Conservation (phyloP, 2,797 vertebrate species). For the Tiaroga cobitis region DNA sequence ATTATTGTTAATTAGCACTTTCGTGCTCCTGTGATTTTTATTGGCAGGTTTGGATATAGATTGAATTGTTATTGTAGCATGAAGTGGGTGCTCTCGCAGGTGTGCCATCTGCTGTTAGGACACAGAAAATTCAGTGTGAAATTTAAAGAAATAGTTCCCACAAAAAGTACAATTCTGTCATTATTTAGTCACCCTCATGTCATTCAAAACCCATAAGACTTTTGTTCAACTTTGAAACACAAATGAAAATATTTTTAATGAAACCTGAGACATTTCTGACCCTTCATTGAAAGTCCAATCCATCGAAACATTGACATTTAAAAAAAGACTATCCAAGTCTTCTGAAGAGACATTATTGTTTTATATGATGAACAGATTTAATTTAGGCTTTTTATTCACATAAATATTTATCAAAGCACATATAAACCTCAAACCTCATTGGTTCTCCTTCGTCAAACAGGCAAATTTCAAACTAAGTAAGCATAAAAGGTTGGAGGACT, state of each 20-base stretch:
- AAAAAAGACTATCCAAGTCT: too few relatives aligned
- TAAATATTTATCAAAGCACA: not conserved
- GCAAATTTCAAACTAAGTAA: not conserved
- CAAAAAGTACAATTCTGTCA: not conserved
- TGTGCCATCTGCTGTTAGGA: conserved; percentile 34
- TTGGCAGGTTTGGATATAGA: conserved; percentile 53
- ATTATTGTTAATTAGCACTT: conserved; percentile 51
- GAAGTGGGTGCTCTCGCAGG: not conserved
- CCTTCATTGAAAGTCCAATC: not conserved
- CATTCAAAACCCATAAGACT: not conserved
- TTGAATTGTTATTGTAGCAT: conserved; percentile 38
- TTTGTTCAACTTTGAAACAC: not conserved
- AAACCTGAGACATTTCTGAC: not conserved
- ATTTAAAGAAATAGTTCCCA: not conserved
- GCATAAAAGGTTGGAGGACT: not conserved
- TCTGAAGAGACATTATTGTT: not conserved
- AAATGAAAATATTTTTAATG: not conserved
- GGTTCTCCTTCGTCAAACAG: too few relatives aligned
- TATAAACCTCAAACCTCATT: too few relatives aligned
- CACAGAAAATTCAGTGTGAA: not conserved
- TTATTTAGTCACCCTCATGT: not conserved
- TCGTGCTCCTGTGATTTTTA: conserved; percentile 22
- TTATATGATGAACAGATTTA: not conserved
- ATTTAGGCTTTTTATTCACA: not conserved
- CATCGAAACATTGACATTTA: too few relatives aligned